A percentile compares a stretch with the other conserved stretches of the same genome.
Evolutionary conservation across 1,140 invertebrate species (phyloP).

Genomic region (Nylanderia fulva): DNA sequence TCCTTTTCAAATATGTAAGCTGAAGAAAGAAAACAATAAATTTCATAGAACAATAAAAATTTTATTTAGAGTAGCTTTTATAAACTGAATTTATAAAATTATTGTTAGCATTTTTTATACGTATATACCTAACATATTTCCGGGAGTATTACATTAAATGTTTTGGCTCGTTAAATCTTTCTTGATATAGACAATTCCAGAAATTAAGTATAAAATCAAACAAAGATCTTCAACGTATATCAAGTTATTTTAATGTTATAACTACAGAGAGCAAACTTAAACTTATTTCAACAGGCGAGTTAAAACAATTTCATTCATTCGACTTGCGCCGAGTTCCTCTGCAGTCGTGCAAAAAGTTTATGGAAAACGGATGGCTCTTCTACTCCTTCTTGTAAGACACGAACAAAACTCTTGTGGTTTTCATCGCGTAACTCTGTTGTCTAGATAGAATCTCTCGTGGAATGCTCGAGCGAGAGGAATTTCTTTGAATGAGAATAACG

Average conservation of each 20-base stretch:
- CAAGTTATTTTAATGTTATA: neutral
- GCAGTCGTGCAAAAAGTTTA: constrained; percentile 12
- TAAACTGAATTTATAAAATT: neutral
- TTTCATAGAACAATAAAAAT: neutral
- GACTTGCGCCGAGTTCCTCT: neutral
- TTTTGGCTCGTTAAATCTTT: neutral
- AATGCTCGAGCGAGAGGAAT: constrained; percentile 17
- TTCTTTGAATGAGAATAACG: constrained; percentile 16
- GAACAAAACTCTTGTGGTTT: constrained; percentile 32
- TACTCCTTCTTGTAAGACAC: constrained; percentile 29
- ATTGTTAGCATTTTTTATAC: neutral
- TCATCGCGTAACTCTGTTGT: constrained; percentile 4
- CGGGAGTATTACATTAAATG: neutral
- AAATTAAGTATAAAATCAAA: neutral
- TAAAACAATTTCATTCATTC: constrained; percentile 20
- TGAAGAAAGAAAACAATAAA: neutral
- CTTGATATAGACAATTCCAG: neutral
- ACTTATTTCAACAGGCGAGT: neutral
- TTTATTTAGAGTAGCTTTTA: neutral
- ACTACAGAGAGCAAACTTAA: constrained; percentile 7
- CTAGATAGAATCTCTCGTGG: neutral
- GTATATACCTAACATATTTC: neutral
- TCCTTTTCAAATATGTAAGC: neutral
- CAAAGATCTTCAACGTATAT: neutral
- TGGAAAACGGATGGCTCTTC: constrained; percentile 23